These are phyloP conservation scores for Threskiornis aethiopicus DNA, from an alignment of 2,797 vertebrate genomes.

Conservation along the genomic window DNA sequence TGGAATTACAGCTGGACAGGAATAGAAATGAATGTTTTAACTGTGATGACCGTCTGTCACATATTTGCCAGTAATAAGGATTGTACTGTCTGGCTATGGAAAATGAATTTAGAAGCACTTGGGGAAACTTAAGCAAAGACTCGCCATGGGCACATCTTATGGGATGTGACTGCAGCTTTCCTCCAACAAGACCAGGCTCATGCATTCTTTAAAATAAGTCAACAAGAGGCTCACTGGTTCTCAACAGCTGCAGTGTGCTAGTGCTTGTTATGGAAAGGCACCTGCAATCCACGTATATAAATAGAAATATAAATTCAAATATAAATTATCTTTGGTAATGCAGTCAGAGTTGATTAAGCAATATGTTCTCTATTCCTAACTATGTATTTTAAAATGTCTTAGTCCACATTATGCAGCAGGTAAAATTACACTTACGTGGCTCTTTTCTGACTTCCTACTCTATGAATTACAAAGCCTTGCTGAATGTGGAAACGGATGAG, in stretches of 20 bases:
- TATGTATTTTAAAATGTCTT: neutral
- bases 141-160: neutral
- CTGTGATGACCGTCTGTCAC: neutral
- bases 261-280: neutral
- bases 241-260: neutral
- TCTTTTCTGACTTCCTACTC: neutral
- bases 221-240: neutral
- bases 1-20: neutral
- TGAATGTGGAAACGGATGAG: neutral
- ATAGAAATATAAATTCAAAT: neutral
- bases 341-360: neutral
- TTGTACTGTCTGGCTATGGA: neutral
- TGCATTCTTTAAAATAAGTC: rapidly evolving
- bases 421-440: neutral
- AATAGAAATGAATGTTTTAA: neutral
- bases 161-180: neutral
- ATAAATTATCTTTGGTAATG: neutral
- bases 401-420: neutral
- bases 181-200: neutral
- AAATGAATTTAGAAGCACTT: neutral
- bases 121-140: neutral
- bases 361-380: neutral
- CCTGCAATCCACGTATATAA: neutral
- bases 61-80: neutral
- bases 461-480: neutral